A percentile compares a stretch with the other conserved stretches of the same genome.
These are phyloP conservation scores for Calephelis perditalis DNA, from an alignment of 2,888 invertebrate species.

Conservation along the genomic window DNA sequence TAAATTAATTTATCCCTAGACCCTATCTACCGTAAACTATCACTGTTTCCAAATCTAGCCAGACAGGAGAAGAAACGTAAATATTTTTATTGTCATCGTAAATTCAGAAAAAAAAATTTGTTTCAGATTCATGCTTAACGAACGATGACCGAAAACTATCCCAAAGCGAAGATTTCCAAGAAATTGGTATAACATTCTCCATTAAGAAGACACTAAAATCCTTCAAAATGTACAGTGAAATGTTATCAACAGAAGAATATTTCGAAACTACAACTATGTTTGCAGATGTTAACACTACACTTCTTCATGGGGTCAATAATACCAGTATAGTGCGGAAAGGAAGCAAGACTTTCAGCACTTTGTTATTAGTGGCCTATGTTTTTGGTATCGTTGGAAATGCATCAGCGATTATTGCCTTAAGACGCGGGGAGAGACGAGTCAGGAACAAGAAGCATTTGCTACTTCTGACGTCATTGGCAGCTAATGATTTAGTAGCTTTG, in stretches of 20 bases:
- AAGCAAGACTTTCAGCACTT: background rate
- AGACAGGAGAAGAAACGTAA: background rate
- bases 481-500: slow-evolving; percentile 87
- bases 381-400: slow-evolving; percentile 86
- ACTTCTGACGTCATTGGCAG: slow-evolving; percentile 86
- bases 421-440: slow-evolving; percentile 83
- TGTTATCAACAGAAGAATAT: background rate
- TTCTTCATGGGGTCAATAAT: background rate
- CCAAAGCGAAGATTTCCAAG: background rate
- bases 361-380: slow-evolving; percentile 65
- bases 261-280: background rate
- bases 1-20: no score
- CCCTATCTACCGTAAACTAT: no score
- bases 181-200: background rate
- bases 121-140: background rate
- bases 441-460: slow-evolving; percentile 89
- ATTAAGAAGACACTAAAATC: background rate
- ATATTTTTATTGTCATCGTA: background rate
- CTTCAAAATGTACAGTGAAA: background rate
- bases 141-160: background rate
- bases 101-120: background rate
- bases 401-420: slow-evolving; percentile 85
- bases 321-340: background rate
- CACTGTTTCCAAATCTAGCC: no score
- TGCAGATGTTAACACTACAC: background rate